These are phyloP conservation scores for Betta splendens DNA, from an alignment of 2,797 vertebrate species.

Conservation along the genomic window DNA sequence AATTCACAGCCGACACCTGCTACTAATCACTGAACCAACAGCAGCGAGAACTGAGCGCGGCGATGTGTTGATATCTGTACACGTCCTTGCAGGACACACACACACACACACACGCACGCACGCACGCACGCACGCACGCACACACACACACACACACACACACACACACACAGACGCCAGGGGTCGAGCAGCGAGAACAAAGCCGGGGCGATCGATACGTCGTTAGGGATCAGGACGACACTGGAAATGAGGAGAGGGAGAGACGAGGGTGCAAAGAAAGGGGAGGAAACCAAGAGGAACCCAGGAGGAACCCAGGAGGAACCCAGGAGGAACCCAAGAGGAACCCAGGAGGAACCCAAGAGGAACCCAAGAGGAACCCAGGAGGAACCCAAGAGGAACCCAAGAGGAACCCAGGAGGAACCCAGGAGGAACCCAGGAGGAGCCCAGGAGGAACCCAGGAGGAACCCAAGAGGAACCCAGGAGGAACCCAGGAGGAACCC, in stretches of 20 bases:
- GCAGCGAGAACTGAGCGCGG: constrained; percentile 53
- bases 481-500: too few species aligned
- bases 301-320: too few species aligned
- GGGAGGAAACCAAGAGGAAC: background rate
- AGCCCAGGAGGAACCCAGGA: too few species aligned
- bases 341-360: too few species aligned
- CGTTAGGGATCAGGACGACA: constrained; percentile 53
- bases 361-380: too few species aligned
- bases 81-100: constrained; percentile 26
- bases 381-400: background rate
- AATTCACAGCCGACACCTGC: constrained; percentile 77
- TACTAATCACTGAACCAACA: constrained; percentile 78
- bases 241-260: constrained; percentile 25
- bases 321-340: background rate
- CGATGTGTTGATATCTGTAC: constrained; percentile 79
- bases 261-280: constrained; percentile 13
- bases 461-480: too few species aligned
- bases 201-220: constrained; percentile 61
- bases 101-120: background rate
- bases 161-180: constrained; percentile 27
- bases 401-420: too few species aligned
- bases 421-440: too few species aligned
- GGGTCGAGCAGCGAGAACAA: constrained; percentile 51
- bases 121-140: background rate
- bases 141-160: too few species aligned